Conservation (phyloP, 2,797 vertebrate genomes). For the Falco columbarius region DNA sequence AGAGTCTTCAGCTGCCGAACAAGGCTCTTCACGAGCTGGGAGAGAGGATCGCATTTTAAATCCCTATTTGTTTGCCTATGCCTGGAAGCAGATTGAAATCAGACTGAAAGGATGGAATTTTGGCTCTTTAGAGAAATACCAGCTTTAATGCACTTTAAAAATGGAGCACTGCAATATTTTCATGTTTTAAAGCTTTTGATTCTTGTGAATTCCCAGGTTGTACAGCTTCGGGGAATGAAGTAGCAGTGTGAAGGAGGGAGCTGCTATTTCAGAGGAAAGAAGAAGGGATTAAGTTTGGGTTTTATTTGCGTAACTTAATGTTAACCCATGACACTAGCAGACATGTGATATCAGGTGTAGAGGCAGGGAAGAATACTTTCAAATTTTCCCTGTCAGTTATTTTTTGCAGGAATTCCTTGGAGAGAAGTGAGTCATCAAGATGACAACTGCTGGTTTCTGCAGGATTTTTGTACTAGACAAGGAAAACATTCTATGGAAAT, state of each 20-base stretch:
- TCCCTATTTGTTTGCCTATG: background rate
- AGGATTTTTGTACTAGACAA: background rate
- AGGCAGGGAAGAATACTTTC: background rate
- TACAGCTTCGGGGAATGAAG: background rate
- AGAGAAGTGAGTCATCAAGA: background rate
- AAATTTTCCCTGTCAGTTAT: background rate
- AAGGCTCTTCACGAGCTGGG: background rate
- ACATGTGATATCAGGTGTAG: background rate
- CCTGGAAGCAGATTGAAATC: background rate
- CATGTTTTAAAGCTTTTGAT: background rate
- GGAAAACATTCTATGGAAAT: background rate
- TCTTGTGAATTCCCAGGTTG: background rate
- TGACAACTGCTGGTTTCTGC: background rate
- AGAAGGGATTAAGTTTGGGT: background rate
- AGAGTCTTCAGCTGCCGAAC: background rate
- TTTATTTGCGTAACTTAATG: background rate
- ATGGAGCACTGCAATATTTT: background rate
- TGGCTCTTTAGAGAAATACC: background rate
- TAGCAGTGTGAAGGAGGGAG: background rate
- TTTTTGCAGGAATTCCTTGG: background rate
- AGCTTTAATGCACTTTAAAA: background rate
- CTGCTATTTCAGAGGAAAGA: background rate
- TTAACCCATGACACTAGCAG: background rate
- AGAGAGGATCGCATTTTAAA: background rate
- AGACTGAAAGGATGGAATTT: background rate